These are phyloP conservation scores for Actinia tenebrosa DNA, from an alignment of 64 coral and sea anemone genomes.

Conservation along the genomic window DNA sequence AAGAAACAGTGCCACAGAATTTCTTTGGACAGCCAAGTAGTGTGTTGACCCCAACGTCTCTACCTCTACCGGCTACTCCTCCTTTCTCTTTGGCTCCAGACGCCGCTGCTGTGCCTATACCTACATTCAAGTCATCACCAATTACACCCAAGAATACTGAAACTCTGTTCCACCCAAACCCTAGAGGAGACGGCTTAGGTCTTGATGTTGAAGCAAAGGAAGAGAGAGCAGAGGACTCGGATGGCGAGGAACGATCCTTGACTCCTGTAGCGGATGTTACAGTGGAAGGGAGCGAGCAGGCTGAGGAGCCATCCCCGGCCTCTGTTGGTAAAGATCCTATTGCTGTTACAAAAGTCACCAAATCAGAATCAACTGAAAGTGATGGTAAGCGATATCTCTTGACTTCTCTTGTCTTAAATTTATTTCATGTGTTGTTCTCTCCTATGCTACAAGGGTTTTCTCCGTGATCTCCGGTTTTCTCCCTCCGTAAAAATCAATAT, in stretches of 20 bases:
- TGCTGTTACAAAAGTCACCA: not conserved
- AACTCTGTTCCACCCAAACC: conserved; percentile 4
- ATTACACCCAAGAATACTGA: not conserved
- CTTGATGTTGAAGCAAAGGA: conserved; percentile 6
- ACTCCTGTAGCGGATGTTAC: conserved; percentile 12
- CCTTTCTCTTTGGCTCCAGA: conserved; percentile 33
- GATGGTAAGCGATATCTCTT: not conserved
- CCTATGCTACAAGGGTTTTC: no score
- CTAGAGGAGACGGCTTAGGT: not conserved
- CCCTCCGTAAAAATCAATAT: no score
- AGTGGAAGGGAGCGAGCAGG: not conserved
- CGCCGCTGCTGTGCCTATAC: conserved; percentile 59
- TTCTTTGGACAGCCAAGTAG: not conserved
- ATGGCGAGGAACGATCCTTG: not conserved
- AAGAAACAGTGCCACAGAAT: not conserved
- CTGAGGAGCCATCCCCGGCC: not conserved
- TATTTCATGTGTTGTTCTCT: no score
- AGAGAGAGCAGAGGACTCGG: conserved; percentile 2
- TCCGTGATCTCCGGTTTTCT: no score
- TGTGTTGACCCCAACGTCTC: conserved; percentile 37
- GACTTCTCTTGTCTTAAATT: no score
- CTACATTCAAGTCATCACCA: conserved; percentile 54
- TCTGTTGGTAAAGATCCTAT: conserved; percentile 10
- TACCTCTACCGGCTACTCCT: conserved; percentile 56
- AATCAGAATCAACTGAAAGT: not conserved